phyloP scores from a whole-genome alignment of 2,888 invertebrate species.

The Hemicrepidius hirtus region DNA sequence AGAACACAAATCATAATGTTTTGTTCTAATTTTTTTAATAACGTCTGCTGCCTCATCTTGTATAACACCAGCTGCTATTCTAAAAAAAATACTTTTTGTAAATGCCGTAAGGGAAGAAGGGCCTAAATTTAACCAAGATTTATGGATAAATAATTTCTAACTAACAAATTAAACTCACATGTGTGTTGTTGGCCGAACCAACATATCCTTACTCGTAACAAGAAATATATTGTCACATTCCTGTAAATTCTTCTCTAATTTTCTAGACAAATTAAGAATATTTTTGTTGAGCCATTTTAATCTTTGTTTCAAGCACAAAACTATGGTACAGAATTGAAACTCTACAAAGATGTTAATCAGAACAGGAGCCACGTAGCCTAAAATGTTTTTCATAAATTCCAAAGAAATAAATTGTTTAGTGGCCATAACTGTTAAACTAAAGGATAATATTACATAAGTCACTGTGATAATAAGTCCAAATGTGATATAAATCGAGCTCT shows the following conservation, averaged over 20 bases:
- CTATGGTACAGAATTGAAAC: constrained; percentile 33
- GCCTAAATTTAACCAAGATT: background rate
- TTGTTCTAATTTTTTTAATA: constrained; percentile 14
- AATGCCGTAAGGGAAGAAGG: too few species aligned
- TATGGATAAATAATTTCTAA: constrained; percentile 5
- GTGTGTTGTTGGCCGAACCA: background rate
- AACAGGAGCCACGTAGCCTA: background rate
- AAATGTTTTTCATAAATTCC: background rate
- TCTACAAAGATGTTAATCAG: constrained; percentile 18
- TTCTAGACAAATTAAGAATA: background rate
- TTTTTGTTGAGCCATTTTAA: constrained; percentile 31
- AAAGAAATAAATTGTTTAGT: background rate
- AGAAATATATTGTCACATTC: background rate
- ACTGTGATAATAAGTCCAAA: background rate
- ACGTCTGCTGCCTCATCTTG: constrained; percentile 4
- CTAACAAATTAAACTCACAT: background rate
- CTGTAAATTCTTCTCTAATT: background rate
- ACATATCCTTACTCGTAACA: background rate
- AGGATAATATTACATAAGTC: background rate
- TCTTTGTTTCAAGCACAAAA: constrained; percentile 30
- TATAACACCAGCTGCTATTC: background rate
- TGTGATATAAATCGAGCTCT: background rate
- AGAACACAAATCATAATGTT: constrained; percentile 26
- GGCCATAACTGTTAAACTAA: background rate
- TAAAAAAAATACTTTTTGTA: background rate